Evolutionary conservation across 37 sponge, comb jelly and placozoan genomes (phyloP), one percentile per base, ranked within the genome.

Genomic region (Bolinopsis microptera): DNA sequence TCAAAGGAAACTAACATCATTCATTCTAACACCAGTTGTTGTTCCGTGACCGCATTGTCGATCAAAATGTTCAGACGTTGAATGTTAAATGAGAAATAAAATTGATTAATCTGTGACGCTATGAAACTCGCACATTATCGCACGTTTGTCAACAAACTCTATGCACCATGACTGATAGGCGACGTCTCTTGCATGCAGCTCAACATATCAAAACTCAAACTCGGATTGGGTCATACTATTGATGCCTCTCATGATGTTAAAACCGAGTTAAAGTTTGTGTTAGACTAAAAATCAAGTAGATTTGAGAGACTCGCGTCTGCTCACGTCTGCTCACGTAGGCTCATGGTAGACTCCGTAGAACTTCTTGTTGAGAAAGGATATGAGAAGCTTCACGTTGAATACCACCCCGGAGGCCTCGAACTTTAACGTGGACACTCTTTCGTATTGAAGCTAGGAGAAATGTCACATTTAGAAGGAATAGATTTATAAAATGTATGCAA

Each of bases 301-400:
- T n/a, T n/a, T n/a, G n/a, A n/a, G n/a, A n/a, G n/a, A n/a, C n/a
- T n/a, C n/a, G n/a, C n/a, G n/a, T n/a, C n/a, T n/a, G n/a, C n/a
- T n/a, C n/a, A n/a, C n/a, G n/a, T n/a, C n/a, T n/a, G n/a, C n/a
- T n/a, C n/a, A n/a, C n/a, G n/a, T n/a, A n/a, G n/a, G n/a, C n/a
- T n/a, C n/a, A n/a, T 77, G 69, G 61, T 95, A 93, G 92, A 92
- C 76, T 21, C 99, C 97, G 94, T 99, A 97, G 93, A 99, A 99
- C 74, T 99, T 99, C 95, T 97, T 97, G 96, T 99, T 99, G 32
- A 99, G 93, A 36, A 99, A 94, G 94, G 93, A 96, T 68, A 99
- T 97, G 41, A 99, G 95, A 24, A 97, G 94, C 77, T 99, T 99
- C 34, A 99, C 99, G 76, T 99, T 97, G 39, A 99, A 94, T 69